Base-by-base conservation (phyloP, 2,888 invertebrate genomes). In the Calameuta pallipes region DNA sequence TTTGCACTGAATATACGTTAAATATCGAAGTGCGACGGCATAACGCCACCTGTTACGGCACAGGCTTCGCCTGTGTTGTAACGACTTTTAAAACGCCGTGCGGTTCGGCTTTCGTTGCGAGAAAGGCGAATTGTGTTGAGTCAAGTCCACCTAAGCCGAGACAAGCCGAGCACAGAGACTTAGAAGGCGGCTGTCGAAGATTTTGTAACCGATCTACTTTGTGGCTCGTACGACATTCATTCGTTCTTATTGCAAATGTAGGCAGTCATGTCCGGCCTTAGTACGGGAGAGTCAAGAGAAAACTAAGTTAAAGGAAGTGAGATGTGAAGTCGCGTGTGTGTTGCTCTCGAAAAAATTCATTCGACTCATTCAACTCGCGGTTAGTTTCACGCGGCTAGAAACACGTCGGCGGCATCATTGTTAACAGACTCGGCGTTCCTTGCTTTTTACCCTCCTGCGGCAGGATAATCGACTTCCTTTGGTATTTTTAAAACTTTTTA, bases 31-130 rank as follows among this genome's bases (percentile, higher is more conserved):
- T 23, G 1, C 56, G 23, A 9, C 56, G 9, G 56, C 56, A 75
- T 75, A 78, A 78, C 74, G 78, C 75, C 78, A 78, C 78, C 78
- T 78, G 78, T 78, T 78, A 75, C 75, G 34, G 75, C 78, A 78
- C 75, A 56, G 70, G 78, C 70, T 11, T n/a, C 6, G 36, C n/a
- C 35, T 36, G 74, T 37, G 78, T 78, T 56, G 75, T 71, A 75
- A 69, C 31, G 35, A 23, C 13, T 30, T 33, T 56, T 13, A 12
- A 31, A 78, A 75, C 69, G 31, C 75, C 70, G 70, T 0, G 71
- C 34, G 31, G 71, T 37, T 73, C 70, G 70, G 78, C 78, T 75
- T 78, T 78, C 78, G 69, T 78, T 37, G 78, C 37, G 71, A 71
- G 71, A 71, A 34, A 31, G 71, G 71, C 71, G 71, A 34, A 71